A percentile compares a stretch with the other conserved stretches of the same genome.
Evolutionary conservation across 1,140 invertebrate species (phyloP).

Genomic region (Leptinotarsa texana): DNA sequence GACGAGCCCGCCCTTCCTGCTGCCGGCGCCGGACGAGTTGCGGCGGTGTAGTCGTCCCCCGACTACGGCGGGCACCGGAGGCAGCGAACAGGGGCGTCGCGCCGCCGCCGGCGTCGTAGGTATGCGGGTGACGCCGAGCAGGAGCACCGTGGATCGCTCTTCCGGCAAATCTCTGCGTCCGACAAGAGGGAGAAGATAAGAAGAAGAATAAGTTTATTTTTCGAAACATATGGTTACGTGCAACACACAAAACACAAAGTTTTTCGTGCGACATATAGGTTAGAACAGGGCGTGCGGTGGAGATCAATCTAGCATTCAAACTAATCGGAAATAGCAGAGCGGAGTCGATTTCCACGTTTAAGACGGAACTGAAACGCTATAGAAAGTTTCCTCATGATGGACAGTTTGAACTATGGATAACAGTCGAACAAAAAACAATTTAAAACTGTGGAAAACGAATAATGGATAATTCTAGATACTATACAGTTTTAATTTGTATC

Average conservation of each 20-base stretch:
- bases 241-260: background rate
- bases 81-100: slow-evolving; percentile 48
- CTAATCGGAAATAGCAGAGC: background rate
- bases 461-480: too few relatives aligned
- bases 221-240: background rate
- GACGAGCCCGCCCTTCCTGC: slow-evolving; percentile 17
- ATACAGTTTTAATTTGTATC: too few relatives aligned
- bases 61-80: slow-evolving; percentile 36
- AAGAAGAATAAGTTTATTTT: too few relatives aligned
- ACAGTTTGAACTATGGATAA: too few relatives aligned
- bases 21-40: slow-evolving; percentile 24
- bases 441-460: too few relatives aligned
- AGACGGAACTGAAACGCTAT: too few relatives aligned
- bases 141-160: slow-evolving; percentile 50
- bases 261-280: background rate
- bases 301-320: background rate
- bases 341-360: too few relatives aligned
- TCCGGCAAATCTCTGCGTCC: slow-evolving; percentile 52
- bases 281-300: background rate
- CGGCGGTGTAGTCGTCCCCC: slow-evolving; percentile 27
- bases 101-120: slow-evolving; percentile 48
- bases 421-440: too few relatives aligned
- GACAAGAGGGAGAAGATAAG: background rate
- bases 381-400: too few relatives aligned
- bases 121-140: slow-evolving; percentile 52